Evolutionary conservation across 2,113 vertebrate genomes (phyloP).

Genomic region (Columba janthina): DNA sequence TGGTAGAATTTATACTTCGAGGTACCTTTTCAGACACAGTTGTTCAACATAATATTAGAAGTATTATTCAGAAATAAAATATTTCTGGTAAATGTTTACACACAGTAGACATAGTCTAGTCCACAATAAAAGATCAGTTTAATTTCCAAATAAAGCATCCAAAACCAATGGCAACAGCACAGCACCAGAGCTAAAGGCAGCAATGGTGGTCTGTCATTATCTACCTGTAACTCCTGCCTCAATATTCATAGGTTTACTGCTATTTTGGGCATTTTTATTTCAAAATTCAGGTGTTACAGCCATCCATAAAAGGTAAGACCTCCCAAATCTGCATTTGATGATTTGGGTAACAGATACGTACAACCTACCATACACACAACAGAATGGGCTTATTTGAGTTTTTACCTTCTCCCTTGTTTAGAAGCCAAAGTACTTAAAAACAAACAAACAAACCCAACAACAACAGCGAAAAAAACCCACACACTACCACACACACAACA

Average conservation of each 20-base stretch:
- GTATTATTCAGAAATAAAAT: neutral
- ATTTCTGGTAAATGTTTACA: neutral
- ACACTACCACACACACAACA: too few relatives aligned
- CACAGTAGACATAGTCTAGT: rapidly evolving
- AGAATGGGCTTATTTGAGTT: neutral
- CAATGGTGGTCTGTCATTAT: neutral
- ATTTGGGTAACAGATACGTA: rapidly evolving
- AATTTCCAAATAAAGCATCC: neutral
- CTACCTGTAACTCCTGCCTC: neutral
- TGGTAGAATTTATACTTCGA: neutral
- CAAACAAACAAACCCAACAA: neutral
- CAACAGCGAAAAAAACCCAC: too few relatives aligned
- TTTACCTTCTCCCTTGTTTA: neutral
- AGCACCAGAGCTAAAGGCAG: neutral
- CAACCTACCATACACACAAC: rapidly evolving
- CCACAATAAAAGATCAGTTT: neutral
- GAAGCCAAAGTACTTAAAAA: neutral
- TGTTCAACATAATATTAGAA: rapidly evolving
- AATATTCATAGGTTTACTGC: neutral
- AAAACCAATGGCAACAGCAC: rapidly evolving
- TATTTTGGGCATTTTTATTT: neutral
- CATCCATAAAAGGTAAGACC: neutral
- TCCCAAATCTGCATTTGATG: too few relatives aligned
- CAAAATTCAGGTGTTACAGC: neutral
- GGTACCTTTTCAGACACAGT: neutral